Evolutionary conservation across 2,113 vertebrate species (phyloP).

Genomic region (Australoheros scitulus): DNA sequence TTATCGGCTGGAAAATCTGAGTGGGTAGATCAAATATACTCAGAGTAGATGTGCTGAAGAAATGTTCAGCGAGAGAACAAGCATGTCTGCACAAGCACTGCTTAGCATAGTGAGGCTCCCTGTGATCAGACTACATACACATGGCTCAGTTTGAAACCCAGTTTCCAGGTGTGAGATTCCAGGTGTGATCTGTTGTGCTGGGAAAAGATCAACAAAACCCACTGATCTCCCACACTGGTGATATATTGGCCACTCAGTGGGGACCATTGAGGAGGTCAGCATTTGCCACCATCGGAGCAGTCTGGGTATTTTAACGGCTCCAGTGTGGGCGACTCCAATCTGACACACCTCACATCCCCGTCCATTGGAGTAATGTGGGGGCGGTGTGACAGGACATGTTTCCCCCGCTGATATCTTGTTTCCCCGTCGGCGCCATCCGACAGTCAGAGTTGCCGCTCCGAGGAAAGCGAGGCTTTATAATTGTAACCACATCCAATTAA

Average conservation of each 20-base stretch:
- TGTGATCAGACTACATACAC: neutral
- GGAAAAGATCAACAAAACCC: neutral
- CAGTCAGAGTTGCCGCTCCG: conserved; percentile 31
- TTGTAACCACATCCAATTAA: conserved; percentile 78
- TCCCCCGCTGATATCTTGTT: conserved; percentile 56
- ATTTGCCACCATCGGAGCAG: conserved; percentile 18
- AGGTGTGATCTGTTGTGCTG: conserved; percentile 1
- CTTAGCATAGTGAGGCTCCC: conserved; percentile 1
- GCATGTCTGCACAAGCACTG: conserved; percentile 11
- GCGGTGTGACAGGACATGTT: conserved; percentile 55
- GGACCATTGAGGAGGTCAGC: conserved; percentile 38
- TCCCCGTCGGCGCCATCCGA: conserved; percentile 6
- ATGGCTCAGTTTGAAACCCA: neutral
- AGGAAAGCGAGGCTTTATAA: conserved; percentile 59
- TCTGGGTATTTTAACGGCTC: conserved; percentile 32
- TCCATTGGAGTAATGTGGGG: conserved; percentile 37
- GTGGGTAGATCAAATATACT: conserved; percentile 28
- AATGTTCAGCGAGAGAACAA: conserved; percentile 28
- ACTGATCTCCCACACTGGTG: neutral
- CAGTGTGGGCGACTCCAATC: conserved; percentile 36
- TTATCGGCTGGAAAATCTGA: conserved; percentile 36
- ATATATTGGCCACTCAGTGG: conserved; percentile 4
- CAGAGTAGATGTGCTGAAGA: neutral
- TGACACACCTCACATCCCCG: conserved; percentile 61
- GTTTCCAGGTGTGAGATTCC: neutral